These are phyloP conservation scores for Brachionus paranguensis DNA, from an alignment of 1,140 invertebrate species.

Conservation along the genomic window DNA sequence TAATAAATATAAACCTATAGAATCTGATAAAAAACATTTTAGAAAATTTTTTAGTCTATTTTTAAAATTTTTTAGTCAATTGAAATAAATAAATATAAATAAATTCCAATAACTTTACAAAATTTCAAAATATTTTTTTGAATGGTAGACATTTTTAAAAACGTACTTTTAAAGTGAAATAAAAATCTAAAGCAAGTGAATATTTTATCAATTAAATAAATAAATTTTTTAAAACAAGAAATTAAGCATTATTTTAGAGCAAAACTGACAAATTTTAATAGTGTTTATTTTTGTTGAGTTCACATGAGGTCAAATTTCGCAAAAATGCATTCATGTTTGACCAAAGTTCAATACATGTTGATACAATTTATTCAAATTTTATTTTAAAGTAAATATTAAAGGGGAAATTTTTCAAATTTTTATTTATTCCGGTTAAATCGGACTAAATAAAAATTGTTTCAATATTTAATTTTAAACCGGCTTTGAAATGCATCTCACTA, in stretches of 20 bases:
- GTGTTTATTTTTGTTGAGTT: background rate
- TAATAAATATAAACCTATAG: too few species aligned
- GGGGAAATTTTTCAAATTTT: background rate
- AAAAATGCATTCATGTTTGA: background rate
- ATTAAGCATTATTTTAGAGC: background rate
- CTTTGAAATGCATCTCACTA: background rate
- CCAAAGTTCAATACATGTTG: background rate
- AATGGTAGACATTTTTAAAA: too few species aligned
- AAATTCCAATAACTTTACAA: too few species aligned
- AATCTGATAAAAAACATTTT: too few species aligned
- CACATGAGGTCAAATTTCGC: background rate
- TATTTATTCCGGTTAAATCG: constrained; percentile 15
- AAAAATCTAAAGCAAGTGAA: background rate
- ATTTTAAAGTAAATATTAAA: background rate
- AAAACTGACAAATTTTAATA: background rate
- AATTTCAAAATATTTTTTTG: too few species aligned
- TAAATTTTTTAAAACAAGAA: too few species aligned
- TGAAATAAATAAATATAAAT: too few species aligned
- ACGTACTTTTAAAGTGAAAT: too few species aligned
- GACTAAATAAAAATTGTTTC: background rate
- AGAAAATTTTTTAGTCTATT: too few species aligned
- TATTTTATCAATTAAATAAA: too few species aligned
- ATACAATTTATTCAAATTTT: background rate
- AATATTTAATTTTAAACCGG: background rate
- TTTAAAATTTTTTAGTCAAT: too few species aligned